A percentile compares a stretch with the other conserved stretches of the same genome.
phyloP scores from a whole-genome alignment of 2,888 invertebrate genomes.

The Chrysolina americana region DNA sequence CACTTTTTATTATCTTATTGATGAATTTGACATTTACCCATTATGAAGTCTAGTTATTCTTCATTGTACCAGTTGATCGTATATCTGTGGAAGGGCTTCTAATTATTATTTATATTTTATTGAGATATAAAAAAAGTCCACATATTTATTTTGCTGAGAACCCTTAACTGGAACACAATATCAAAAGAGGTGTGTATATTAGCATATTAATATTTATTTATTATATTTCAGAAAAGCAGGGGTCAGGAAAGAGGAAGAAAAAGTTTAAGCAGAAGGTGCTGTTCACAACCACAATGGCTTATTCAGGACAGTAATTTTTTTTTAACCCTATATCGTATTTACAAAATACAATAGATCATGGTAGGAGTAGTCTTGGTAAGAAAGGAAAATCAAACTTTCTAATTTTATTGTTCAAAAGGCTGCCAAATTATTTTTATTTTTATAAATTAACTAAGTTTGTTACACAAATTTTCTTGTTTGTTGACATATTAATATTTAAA shows the following conservation, averaged over 20 bases:
- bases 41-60: no score
- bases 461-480: background rate
- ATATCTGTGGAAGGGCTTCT: no score
- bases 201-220: background rate
- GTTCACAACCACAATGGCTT: conserved; percentile 75
- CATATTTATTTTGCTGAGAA: no score
- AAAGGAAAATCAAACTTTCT: background rate
- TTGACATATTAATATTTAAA: background rate
- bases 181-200: no score
- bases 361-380: background rate
- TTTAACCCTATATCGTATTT: background rate
- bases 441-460: conserved; percentile 4
- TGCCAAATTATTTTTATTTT: background rate
- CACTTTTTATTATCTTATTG: no score
- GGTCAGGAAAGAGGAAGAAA: conserved; percentile 77
- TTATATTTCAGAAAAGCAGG: conserved; percentile 47
- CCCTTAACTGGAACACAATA: no score
- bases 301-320: conserved; percentile 61
- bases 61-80: no score
- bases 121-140: no score
- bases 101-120: no score
- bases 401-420: background rate
- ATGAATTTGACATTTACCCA: no score
- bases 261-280: conserved; percentile 83
- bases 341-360: conserved; percentile 14